These are phyloP conservation scores for Zaprionus kolodkinae DNA, from an alignment of 1,140 invertebrate species.

Conservation along the genomic window DNA sequence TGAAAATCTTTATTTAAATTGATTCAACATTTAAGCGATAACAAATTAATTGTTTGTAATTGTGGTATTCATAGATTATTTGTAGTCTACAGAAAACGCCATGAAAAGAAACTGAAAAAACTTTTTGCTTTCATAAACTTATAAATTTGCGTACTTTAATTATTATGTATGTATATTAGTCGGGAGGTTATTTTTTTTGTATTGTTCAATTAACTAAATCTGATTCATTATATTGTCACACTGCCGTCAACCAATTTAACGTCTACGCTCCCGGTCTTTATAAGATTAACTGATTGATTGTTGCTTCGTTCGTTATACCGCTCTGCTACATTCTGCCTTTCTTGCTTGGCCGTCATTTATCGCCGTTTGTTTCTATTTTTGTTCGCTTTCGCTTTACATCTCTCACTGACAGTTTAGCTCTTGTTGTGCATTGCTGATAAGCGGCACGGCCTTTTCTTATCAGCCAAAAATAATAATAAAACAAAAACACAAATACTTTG, in stretches of 20 bases:
- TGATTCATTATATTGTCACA: constrained; percentile 27
- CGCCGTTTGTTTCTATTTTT: constrained; percentile 73
- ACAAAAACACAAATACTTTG: constrained; percentile 36
- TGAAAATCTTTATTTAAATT: constrained; percentile 23
- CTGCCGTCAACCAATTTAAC: constrained; percentile 38
- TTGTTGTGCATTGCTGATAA: constrained; percentile 81
- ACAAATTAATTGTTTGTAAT: constrained; percentile 7
- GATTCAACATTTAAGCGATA: constrained; percentile 9
- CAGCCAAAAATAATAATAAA: constrained; percentile 57
- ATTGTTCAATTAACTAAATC: neutral
- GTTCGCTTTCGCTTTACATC: constrained; percentile 62
- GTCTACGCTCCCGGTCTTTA: constrained; percentile 50
- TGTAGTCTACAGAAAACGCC: neutral
- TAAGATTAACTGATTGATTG: constrained; percentile 71
- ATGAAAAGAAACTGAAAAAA: neutral
- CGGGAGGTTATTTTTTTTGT: constrained; percentile 14
- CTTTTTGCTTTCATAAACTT: neutral
- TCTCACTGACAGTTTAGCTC: constrained; percentile 46
- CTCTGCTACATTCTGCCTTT: constrained; percentile 40
- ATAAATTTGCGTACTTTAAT: neutral
- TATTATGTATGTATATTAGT: constrained; percentile 6
- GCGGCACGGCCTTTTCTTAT: constrained; percentile 67
- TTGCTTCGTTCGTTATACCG: constrained; percentile 37
- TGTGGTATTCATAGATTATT: neutral
- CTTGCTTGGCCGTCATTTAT: constrained; percentile 63